Evolutionary conservation across 2,888 invertebrate genomes (phyloP).

Genomic region (Calameuta pallipes): DNA sequence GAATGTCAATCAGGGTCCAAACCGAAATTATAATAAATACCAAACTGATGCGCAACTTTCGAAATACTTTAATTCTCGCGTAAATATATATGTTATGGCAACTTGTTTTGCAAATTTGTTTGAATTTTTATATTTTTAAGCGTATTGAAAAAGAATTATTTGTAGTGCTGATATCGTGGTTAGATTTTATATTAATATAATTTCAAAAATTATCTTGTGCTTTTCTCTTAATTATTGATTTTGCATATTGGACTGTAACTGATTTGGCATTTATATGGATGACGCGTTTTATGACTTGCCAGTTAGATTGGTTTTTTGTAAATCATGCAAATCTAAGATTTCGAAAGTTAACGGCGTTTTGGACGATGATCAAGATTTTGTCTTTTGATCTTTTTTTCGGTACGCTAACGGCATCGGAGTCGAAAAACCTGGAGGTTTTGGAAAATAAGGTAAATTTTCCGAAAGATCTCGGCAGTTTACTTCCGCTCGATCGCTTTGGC

Average conservation of each 20-base stretch:
- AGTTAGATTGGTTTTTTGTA: too few species aligned
- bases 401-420: neutral
- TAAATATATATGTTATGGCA: too few species aligned
- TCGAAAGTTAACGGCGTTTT: slow-evolving; percentile 20
- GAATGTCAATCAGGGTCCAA: slow-evolving; percentile 41
- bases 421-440: neutral
- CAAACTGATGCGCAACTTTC: neutral
- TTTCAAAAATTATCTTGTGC: neutral
- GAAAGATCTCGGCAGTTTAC: slow-evolving; percentile 7
- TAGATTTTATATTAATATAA: neutral
- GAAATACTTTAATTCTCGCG: neutral
- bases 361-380: slow-evolving; percentile 41
- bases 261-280: neutral
- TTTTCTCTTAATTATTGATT: neutral
- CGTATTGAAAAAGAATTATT: neutral
- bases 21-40: slow-evolving; percentile 12
- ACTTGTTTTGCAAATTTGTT: too few species aligned
- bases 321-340: neutral
- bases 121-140: neutral
- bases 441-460: slow-evolving; percentile 1
- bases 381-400: slow-evolving; percentile 18
- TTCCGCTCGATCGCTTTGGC: slow-evolving; percentile 9
- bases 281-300: neutral
- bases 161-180: neutral
- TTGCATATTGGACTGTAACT: neutral